Evolutionary conservation across 2,113 vertebrate genomes (phyloP).

Genomic region (Toxotes chatareus): DNA sequence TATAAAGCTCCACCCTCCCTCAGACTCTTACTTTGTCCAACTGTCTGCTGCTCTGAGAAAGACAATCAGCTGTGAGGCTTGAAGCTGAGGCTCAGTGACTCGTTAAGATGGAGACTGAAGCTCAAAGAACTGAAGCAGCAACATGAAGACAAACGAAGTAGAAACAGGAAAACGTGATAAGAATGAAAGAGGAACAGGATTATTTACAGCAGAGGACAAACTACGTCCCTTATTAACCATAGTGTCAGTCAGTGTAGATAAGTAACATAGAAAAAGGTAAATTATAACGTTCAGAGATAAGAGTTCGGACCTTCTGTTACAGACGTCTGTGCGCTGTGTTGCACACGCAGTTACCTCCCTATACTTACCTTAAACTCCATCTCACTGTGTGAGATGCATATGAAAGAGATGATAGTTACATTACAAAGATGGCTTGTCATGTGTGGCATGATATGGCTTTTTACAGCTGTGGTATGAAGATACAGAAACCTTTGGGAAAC

Average conservation of each 20-base stretch:
- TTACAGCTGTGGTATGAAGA: not conserved
- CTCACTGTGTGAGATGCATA: too few relatives aligned
- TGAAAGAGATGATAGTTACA: too few relatives aligned
- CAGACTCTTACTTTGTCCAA: not conserved
- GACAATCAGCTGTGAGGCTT: not conserved
- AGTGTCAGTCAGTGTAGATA: not conserved
- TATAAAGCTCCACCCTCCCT: not conserved
- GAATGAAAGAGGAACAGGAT: not conserved
- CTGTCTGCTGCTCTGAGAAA: not conserved
- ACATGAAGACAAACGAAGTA: not conserved
- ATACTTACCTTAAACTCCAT: too few relatives aligned
- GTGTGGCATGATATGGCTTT: too few relatives aligned
- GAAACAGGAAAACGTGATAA: not conserved
- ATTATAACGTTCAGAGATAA: too few relatives aligned
- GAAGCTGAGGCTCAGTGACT: not conserved
- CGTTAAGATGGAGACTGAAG: not conserved
- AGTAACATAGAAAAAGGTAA: not conserved
- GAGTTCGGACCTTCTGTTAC: too few relatives aligned
- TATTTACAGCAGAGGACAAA: slow-evolving; percentile 16
- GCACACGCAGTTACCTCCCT: too few relatives aligned
- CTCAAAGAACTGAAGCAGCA: not conserved
- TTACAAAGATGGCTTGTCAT: too few relatives aligned
- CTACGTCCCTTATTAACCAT: not conserved
- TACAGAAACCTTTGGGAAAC: not conserved
- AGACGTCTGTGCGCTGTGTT: too few relatives aligned